These are phyloP conservation scores for Lithophane ornitopus DNA, from an alignment of 2,888 invertebrate genomes.

Conservation along the genomic window DNA sequence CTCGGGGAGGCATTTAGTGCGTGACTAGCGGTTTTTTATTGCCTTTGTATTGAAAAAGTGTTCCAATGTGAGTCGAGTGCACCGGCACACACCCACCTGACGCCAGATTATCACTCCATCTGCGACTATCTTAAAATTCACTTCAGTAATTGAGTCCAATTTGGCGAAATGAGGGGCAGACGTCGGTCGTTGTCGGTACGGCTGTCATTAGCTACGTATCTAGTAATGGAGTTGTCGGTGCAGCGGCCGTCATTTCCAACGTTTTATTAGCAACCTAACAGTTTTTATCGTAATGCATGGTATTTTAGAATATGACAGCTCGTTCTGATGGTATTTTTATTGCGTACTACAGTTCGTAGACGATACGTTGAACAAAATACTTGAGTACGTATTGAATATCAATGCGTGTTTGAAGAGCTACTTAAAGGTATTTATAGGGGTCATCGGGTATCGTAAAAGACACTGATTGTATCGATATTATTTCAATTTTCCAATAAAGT, in stretches of 20 bases:
- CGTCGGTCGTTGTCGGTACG: constrained; percentile 44
- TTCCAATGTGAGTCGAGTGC: constrained; percentile 62
- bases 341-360: constrained; percentile 59
- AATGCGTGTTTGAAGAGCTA: constrained; percentile 70
- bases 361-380: constrained; percentile 73
- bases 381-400: constrained; percentile 72
- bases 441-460: constrained; percentile 75
- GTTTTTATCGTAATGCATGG: constrained; percentile 72
- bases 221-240: constrained; percentile 79
- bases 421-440: constrained; percentile 74
- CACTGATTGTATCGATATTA: constrained; percentile 79
- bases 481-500: constrained; percentile 79
- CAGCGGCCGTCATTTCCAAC: constrained; percentile 72
- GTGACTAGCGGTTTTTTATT: constrained; percentile 88
- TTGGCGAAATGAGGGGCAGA: constrained; percentile 76
- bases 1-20: constrained; percentile 86
- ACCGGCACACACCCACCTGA: constrained; percentile 75
- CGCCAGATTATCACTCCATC: constrained; percentile 74
- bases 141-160: constrained; percentile 82
- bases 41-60: constrained; percentile 88
- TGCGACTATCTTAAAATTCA: constrained; percentile 72
- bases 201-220: constrained; percentile 78
- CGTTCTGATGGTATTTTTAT: constrained; percentile 76
- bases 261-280: constrained; percentile 75
- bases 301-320: constrained; percentile 77